phyloP scores from a whole-genome alignment of 23 tunicate genomes.

The Styela clava region DNA sequence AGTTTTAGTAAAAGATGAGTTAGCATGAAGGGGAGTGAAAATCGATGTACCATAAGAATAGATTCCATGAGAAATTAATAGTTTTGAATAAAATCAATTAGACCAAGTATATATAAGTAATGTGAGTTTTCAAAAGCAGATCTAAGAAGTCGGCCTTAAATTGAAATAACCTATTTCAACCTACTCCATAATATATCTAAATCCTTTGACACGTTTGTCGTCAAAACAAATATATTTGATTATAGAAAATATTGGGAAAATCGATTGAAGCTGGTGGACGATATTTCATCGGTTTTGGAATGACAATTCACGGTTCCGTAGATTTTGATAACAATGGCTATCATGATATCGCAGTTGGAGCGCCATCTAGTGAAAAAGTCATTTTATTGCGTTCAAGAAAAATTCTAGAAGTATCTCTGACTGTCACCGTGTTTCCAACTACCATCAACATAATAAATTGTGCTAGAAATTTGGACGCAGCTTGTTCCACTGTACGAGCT shows the following conservation, averaged over 20 bases:
- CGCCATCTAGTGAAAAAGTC: conserved; percentile 20
- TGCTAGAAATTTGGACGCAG: neutral
- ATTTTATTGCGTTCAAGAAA: conserved; percentile 16
- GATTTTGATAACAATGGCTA: conserved; percentile 28
- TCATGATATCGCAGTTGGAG: conserved; percentile 8
- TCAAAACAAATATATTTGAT: no score
- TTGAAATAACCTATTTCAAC: no score
- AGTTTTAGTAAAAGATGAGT: no score
- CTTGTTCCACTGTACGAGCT: neutral
- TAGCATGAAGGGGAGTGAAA: no score
- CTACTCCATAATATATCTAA: no score
- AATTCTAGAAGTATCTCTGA: neutral
- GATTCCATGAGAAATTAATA: no score
- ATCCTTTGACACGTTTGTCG: no score
- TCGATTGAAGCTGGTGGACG: neutral
- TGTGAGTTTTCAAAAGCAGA: no score
- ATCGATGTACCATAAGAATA: no score
- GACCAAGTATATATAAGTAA: no score
- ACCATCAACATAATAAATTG: conserved; percentile 4
- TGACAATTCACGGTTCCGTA: conserved; percentile 2
- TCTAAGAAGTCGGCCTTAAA: no score
- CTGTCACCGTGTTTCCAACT: neutral
- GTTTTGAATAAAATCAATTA: no score
- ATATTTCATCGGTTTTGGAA: neutral
- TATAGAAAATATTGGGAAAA: neutral